Base-by-base conservation (phyloP, 35 echinoderm and acorn worm species). In the Ophioderma brevispina region DNA sequence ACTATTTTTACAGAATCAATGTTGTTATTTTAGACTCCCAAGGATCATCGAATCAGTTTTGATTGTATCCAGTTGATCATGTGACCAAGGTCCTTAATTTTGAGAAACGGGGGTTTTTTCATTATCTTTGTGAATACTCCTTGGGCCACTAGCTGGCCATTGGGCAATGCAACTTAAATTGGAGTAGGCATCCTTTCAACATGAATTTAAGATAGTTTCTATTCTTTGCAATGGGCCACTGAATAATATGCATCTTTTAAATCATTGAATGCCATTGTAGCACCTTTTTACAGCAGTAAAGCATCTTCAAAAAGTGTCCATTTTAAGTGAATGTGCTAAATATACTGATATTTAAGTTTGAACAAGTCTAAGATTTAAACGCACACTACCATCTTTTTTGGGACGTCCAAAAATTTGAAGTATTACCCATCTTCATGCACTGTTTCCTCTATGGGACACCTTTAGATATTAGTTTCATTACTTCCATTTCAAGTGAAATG, bases 171-270 rank as follows among this genome's bases (percentile, higher is more conserved):
- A 1, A n/a, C n/a, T 36, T 42, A 88, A 88, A 55, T 43, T 38
- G 55, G 15, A 64, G 13, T 39, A 33, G 21, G 4, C 55, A 19
- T 88, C 42, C 14, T 84, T 63, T 59, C 89, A 63, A 39, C 31
- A 25, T 32, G 75, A 83, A 50, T 59, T 40, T n/a, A 83, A 78
- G 36, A 35, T n/a, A 90, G 25, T 75, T 35, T 18, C 59, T 40
- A 46, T 14, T 41, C 35, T 1, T 63, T 13, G 38, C 19, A 4
- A 36, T 84, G 70, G 0, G 80, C 80, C 39, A 90, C 75, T 39
- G 55, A 81, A 43, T 84, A 84, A 79, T 90, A 90, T 38, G 89
- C 89, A 40, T 90, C 89, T 38, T 84, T 90, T 14, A 90, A 36
- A 32, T 82, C 81, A 38, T 84, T 76, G 0, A 52, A 84, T 5